Evolutionary conservation across 2,797 vertebrate genomes (phyloP).

Genomic region (Sitta carolinensis): DNA sequence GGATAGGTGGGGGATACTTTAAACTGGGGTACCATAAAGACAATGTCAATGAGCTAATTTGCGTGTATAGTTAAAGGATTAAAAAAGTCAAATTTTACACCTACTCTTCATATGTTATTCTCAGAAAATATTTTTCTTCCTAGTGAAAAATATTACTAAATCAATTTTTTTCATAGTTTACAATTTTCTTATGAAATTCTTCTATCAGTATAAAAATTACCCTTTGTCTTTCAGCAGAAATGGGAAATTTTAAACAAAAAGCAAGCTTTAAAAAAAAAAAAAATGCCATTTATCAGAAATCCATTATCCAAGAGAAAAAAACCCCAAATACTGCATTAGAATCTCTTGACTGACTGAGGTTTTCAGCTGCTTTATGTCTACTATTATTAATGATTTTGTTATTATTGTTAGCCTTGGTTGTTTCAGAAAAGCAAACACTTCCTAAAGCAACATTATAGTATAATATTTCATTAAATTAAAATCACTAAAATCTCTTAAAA

Average conservation of each 20-base stretch:
- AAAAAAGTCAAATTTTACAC: background rate
- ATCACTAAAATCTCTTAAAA: slow-evolving; percentile 3
- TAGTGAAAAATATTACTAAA: background rate
- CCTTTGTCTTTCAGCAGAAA: background rate
- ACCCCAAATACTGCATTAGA: background rate
- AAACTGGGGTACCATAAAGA: background rate
- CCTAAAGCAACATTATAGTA: background rate
- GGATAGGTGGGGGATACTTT: background rate
- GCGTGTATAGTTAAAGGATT: background rate
- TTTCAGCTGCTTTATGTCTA: background rate
- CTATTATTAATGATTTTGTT: background rate
- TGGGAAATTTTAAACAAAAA: background rate
- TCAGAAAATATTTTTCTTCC: background rate
- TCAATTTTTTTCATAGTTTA: background rate
- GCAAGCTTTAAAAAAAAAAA: background rate
- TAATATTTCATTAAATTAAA: slow-evolving; percentile 11
- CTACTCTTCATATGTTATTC: background rate
- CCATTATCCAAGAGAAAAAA: background rate
- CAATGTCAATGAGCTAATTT: background rate
- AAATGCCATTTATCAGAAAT: background rate
- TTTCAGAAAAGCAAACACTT: slow-evolving; percentile 14
- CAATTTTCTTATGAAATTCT: background rate
- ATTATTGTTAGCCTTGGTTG: background rate
- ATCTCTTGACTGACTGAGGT: background rate
- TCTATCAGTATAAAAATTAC: background rate